Percentiles rank a stretch among this genome's conserved stretches.
phyloP scores from a whole-genome alignment of 2,888 invertebrate genomes.

The Eudemis profundana region DNA sequence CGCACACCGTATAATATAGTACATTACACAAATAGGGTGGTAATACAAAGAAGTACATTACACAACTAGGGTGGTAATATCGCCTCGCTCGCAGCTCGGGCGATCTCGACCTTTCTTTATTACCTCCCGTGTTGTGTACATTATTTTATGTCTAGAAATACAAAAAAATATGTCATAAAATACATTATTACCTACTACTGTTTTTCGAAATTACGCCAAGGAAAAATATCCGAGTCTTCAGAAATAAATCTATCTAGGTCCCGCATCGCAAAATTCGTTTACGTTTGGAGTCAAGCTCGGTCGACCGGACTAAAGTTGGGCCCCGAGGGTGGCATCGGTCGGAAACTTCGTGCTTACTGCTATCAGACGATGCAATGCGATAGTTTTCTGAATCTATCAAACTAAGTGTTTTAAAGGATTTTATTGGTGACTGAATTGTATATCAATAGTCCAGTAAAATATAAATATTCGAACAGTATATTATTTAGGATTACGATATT shows the following conservation, averaged over 20 bases:
- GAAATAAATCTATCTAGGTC: slow-evolving; percentile 8
- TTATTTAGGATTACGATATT: no score
- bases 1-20: no score
- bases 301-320: slow-evolving; percentile 18
- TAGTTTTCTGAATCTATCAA: slow-evolving; percentile 11
- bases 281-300: slow-evolving; percentile 18
- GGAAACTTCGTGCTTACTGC: slow-evolving; percentile 23
- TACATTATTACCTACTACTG: not conserved
- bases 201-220: not conserved
- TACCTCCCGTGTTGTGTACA: no score
- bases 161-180: not conserved
- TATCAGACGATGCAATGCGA: slow-evolving; percentile 13
- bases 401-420: not conserved
- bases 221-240: not conserved
- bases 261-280: slow-evolving; percentile 20
- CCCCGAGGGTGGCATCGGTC: slow-evolving; percentile 20
- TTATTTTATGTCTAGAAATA: no score
- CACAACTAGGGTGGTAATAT: no score
- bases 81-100: no score
- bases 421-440: slow-evolving; percentile 13
- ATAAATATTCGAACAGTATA: no score
- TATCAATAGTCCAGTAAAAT: no score
- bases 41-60: no score
- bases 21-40: no score
- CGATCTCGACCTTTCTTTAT: no score